phyloP scores from a whole-genome alignment of 2,888 invertebrate genomes.

The Trachelus stipa region DNA sequence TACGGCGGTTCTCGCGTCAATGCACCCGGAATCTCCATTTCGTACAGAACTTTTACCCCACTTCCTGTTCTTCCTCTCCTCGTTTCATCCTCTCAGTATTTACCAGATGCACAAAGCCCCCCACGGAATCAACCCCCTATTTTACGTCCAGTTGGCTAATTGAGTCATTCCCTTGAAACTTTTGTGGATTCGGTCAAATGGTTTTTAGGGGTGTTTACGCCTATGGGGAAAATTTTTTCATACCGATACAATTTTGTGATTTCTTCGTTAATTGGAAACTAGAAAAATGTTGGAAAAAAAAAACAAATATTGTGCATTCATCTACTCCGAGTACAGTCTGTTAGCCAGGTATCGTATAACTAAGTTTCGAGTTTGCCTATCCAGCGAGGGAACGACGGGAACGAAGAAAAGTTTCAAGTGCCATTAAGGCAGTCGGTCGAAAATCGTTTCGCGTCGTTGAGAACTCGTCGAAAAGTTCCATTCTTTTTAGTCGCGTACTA shows the following conservation, averaged over 20 bases:
- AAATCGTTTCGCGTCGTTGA: not conserved
- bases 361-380: not conserved
- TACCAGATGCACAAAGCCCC: constrained; percentile 5
- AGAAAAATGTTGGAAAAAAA: not conserved
- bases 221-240: not conserved
- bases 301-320: not conserved
- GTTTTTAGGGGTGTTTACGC: not conserved
- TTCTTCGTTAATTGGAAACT: not conserved
- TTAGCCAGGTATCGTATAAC: not conserved
- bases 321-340: not conserved
- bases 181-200: not conserved
- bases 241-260: not conserved
- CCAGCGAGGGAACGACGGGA: not conserved
- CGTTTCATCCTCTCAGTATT: constrained; percentile 28
- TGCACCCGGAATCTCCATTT: constrained; percentile 55
- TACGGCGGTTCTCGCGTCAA: constrained; percentile 66
- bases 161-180: not conserved
- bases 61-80: constrained; percentile 19
- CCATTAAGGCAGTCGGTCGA: not conserved
- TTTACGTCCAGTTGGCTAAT: constrained; percentile 3
- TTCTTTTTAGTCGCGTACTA: not conserved
- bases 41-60: not conserved
- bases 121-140: constrained; percentile 1
- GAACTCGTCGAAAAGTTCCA: not conserved
- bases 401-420: not conserved